Evolutionary conservation across 2,113 vertebrate species (phyloP).

Genomic region (Haemorhous mexicanus): DNA sequence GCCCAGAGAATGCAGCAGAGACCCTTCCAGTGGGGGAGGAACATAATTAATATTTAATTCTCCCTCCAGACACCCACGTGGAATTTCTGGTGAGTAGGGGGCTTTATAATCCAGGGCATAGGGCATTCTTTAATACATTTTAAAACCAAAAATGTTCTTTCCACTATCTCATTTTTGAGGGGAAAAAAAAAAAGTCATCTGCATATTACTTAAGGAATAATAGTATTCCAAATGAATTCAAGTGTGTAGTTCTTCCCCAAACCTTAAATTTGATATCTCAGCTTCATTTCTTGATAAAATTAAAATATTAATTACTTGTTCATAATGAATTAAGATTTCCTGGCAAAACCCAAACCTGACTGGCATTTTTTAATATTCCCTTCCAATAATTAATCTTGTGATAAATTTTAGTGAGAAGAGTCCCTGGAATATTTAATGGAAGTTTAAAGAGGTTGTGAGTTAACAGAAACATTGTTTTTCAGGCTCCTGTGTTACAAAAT

Average conservation of each 20-base stretch:
- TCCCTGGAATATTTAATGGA: not conserved
- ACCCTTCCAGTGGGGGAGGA: constrained; percentile 21
- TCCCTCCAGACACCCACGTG: not conserved
- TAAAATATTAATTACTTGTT: not conserved
- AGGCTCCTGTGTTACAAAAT: not conserved
- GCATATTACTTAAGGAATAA: not conserved
- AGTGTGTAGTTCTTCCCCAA: not conserved
- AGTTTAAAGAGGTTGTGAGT: not conserved
- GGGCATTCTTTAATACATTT: not conserved
- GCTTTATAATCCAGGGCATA: not conserved
- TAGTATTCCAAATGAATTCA: not conserved
- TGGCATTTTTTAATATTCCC: not conserved
- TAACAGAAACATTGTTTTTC: not conserved
- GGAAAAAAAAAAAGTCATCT: not conserved
- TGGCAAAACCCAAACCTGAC: not conserved
- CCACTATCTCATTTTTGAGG: not conserved
- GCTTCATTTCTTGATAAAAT: not conserved
- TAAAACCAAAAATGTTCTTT: not conserved
- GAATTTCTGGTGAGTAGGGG: constrained; percentile 3
- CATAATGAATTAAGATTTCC: not conserved
- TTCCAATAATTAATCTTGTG: not conserved
- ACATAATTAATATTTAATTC: constrained; percentile 18
- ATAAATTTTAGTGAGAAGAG: not conserved
- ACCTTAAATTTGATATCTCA: not conserved
- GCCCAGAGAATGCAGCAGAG: constrained; percentile 17